Evolutionary conservation across 2,888 invertebrate genomes (phyloP), one percentile per base, ranked within the genome.

Genomic region (Callinectes sapidus): DNA sequence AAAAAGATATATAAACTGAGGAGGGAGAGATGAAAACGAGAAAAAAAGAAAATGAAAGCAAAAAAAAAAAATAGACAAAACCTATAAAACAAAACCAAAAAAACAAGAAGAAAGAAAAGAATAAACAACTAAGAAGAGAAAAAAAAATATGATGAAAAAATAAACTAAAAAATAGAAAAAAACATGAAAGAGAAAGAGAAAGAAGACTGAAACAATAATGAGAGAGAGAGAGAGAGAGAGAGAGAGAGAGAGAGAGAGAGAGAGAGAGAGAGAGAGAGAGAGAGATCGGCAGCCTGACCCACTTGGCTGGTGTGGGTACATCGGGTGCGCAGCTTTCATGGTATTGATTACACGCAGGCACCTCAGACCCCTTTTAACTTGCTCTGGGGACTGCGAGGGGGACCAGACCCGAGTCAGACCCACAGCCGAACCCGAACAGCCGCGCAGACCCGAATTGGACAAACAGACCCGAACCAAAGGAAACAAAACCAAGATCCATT

Each of bases 301-400:
- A 71, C 71, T 71, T 71, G 71, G n/a, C 28, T 71, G 71, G 71
- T 71, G 71, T 71, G 71, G 71, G 71, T 71, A 71, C 71, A n/a
- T 8, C 71, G 28, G 71, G 71, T n/a, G 71, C n/a, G 71, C 71
- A n/a, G 28, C 71, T 71, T 71, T n/a, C 61, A 61, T 23, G 23
- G 71, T 71, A 71, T 71, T 71, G 71, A 71, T 71, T 71, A 28
- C 71, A 71, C 28, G 28, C n/a, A 71, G 71, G 71, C 61, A 71
- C 28, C 28, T 23, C 71, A n/a, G 28, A 71, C n/a, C 71, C 71
- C 71, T 71, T 71, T 71, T 71, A 71, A 71, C 71, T 71, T 71
- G 71, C 71, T 23, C 71, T 71, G 71, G 71, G 71, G 71, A 71
- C 71, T 71, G 71, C n/a, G 71, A 28, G 71, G 71, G 71, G 71